phyloP scores from a whole-genome alignment of 1,140 invertebrate genomes.

The Leptinotarsa texana region DNA sequence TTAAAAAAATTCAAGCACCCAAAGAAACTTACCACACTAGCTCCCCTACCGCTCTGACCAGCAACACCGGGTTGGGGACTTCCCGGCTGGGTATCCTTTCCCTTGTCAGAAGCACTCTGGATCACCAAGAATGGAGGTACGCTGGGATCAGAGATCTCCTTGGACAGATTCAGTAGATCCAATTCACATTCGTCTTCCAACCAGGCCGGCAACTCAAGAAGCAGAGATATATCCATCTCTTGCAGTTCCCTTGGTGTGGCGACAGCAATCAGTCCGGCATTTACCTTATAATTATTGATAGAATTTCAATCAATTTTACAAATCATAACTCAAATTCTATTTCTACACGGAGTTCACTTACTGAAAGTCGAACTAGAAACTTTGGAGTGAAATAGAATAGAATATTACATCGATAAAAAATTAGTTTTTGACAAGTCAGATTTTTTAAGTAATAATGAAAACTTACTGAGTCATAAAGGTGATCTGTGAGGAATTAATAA shows the following conservation, averaged over 20 bases:
- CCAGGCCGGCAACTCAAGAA: conserved; percentile 89
- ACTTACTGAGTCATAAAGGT: too few species aligned
- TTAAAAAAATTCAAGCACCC: neutral
- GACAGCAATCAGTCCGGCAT: conserved; percentile 80
- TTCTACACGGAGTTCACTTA: too few species aligned
- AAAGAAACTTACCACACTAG: conserved; percentile 77
- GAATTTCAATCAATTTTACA: too few species aligned
- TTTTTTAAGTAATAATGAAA: too few species aligned
- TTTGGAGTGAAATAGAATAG: too few species aligned
- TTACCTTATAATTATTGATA: conserved; percentile 63
- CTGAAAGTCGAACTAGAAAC: too few species aligned
- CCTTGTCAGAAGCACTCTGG: conserved; percentile 80
- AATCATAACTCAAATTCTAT: too few species aligned
- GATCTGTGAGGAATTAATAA: too few species aligned
- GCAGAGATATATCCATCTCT: conserved; percentile 92
- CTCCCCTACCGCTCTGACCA: conserved; percentile 84
- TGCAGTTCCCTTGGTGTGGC: conserved; percentile 83
- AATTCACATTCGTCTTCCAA: conserved; percentile 95
- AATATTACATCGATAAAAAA: too few species aligned
- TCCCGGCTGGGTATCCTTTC: conserved; percentile 55
- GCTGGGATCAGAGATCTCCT: conserved; percentile 70
- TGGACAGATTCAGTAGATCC: conserved; percentile 78
- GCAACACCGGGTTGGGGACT: conserved; percentile 70
- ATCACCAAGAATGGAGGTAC: conserved; percentile 89
- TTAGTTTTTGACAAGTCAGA: too few species aligned